Conservation (phyloP, 2,888 invertebrate species). For the Hecatera dysodea region DNA sequence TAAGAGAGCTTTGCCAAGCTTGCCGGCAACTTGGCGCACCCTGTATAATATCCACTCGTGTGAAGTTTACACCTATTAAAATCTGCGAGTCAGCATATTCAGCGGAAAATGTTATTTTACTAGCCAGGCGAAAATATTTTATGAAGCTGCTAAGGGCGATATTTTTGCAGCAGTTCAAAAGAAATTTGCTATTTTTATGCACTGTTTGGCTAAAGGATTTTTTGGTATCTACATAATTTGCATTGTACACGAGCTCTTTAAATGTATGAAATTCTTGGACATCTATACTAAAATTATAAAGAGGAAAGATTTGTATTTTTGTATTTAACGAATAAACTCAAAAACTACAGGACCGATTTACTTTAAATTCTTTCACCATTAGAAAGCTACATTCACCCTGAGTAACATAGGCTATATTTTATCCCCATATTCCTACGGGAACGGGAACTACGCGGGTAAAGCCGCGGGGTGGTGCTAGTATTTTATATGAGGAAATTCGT, state of each 20-base stretch:
- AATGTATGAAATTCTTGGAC: no score
- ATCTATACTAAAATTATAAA: no score
- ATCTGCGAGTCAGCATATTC: conserved; percentile 50
- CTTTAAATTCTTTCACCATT: no score
- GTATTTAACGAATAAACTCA: no score
- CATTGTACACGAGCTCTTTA: not conserved
- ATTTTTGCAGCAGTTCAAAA: conserved; percentile 19
- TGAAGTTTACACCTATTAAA: conserved; percentile 61
- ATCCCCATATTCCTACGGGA: no score
- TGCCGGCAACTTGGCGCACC: conserved; percentile 40
- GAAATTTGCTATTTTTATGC: conserved; percentile 19
- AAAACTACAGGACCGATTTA: no score
- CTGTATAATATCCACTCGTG: conserved; percentile 55
- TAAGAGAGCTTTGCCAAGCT: conserved; percentile 40
- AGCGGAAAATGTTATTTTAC: conserved; percentile 52
- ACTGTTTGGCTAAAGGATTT: not conserved
- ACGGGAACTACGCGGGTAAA: no score
- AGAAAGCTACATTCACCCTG: no score
- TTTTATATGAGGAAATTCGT: not conserved
- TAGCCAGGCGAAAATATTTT: conserved; percentile 44
- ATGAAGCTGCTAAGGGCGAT: conserved; percentile 26
- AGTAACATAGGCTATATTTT: no score
- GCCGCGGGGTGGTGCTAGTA: no score
- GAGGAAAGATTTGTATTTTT: no score
- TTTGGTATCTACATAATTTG: not conserved